Evolutionary conservation across 2,113 vertebrate species (phyloP), one percentile per base, ranked within the genome.

Genomic region (Sinocyclocheilus rhinocerous): DNA sequence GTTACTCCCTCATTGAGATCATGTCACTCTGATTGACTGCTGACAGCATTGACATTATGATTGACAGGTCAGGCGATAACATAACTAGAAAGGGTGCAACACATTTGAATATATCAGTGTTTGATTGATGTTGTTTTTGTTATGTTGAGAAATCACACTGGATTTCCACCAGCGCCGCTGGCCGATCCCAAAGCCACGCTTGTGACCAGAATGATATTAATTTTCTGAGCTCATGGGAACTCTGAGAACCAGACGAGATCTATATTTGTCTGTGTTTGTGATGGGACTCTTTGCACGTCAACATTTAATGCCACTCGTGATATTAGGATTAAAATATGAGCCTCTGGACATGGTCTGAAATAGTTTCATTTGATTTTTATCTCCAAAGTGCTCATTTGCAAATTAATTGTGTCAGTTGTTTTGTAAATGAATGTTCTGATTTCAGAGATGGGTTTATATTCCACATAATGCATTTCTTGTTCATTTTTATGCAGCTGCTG

Each of bases 21-120:
- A 8, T 15, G 11, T 36, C 36, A 42, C 10, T 78, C 15, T 55
- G 48, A 77, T 57, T 36, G 76, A 11, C 70, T 42, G 84, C n/a
- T 45, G 76, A 45, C 63, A 65, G 22, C 11, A 10, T 39, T 86
- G 72, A 69, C 42, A 70, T n/a, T 29, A 42, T 13, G 18, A 73
- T 55, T 87, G 86, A 73, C n/a, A 29, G 33, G 26, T 87, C 24
- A 52, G 69, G 39, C 18, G 24, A 81, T 61, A 52, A 59, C 57
- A 75, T 63, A 22, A 70, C 57, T 20, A 33, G 36, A 15, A 39
- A 61, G 69, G 22, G 48, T 16, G 3, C 48, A 42, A n/a, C n/a
- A 75, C 67, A 52, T 29, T 15, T 55, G 16, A 59, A 57, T 57
- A 12, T 24, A 36, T 61, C 1, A 22, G 15, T 26, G 26, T 42